Percentiles rank a stretch among this genome's conserved stretches.
These are phyloP conservation scores for Branchipolynoe longqiensis DNA, from an alignment of 2,888 invertebrate species.

Conservation along the genomic window DNA sequence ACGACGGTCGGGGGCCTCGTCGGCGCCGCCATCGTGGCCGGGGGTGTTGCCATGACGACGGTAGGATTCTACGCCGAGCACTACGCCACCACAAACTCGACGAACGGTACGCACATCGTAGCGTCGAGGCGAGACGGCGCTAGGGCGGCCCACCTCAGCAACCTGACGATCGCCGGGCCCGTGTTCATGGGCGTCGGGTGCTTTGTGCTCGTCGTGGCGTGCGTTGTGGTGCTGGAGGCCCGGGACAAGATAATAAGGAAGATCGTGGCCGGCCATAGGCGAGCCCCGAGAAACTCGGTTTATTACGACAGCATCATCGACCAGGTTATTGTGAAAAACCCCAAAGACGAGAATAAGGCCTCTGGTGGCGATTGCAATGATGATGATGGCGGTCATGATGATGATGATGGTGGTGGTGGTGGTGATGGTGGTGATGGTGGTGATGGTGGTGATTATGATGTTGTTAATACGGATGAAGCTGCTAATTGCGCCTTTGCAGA, in stretches of 20 bases:
- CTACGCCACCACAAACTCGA: slow-evolving; percentile 37
- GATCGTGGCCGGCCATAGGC: slow-evolving; percentile 84
- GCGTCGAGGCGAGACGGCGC: not conserved
- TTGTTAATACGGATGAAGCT: no score
- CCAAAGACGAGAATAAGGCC: not conserved
- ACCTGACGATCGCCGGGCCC: slow-evolving; percentile 95
- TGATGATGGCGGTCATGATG: not conserved
- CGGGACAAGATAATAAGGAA: slow-evolving; percentile 95
- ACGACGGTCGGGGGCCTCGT: slow-evolving; percentile 59
- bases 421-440: not conserved
- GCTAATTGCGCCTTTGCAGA: not conserved
- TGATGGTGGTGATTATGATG: no score
- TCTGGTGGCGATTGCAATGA: not conserved
- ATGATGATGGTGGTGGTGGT: not conserved
- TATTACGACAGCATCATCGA: slow-evolving; percentile 74
- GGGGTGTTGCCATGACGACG: slow-evolving; percentile 65
- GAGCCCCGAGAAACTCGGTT: slow-evolving; percentile 68
- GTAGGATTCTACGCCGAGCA: slow-evolving; percentile 64
- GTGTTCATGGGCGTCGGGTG: slow-evolving; percentile 98
- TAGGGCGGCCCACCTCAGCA: slow-evolving; percentile 54
- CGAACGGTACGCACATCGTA: slow-evolving; percentile 53
- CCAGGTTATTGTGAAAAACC: slow-evolving; percentile 63
- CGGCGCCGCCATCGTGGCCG: slow-evolving; percentile 62
- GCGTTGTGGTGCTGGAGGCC: slow-evolving; percentile 99
- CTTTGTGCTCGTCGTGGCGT: slow-evolving; percentile 97